Evolutionary conservation across 2,797 vertebrate species (phyloP).

Genomic region (Cygnus olor): DNA sequence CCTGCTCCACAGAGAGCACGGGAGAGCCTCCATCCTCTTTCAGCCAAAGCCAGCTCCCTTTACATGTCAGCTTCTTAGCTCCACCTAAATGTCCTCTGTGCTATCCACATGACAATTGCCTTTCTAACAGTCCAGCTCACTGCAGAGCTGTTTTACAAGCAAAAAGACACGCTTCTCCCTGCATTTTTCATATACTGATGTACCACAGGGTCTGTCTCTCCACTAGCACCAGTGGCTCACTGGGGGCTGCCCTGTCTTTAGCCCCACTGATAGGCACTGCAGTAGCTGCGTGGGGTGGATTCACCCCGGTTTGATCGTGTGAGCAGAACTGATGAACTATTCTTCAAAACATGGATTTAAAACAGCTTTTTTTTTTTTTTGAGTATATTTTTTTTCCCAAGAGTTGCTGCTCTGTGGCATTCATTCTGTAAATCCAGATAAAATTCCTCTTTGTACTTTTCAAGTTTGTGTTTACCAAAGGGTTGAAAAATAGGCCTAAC

Average conservation of each 20-base stretch:
- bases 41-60: not conserved
- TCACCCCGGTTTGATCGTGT: rapidly evolving
- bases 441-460: slow-evolving; percentile 22
- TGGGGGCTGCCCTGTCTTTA: not conserved
- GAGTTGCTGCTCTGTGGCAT: not conserved
- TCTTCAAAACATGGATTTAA: not conserved
- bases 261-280: not conserved
- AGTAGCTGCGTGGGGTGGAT: rapidly evolving
- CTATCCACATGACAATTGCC: not conserved
- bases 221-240: rapidly evolving
- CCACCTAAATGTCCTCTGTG: not conserved
- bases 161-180: not conserved
- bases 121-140: not conserved
- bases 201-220: not conserved
- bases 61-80: not conserved
- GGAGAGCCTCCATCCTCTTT: not conserved
- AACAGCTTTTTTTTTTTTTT: not conserved
- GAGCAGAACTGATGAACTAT: not conserved
- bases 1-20: not conserved
- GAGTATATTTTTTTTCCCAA: rapidly evolving
- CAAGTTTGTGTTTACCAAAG: slow-evolving; percentile 7
- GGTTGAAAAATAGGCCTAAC: slow-evolving; percentile 5
- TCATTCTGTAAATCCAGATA: slow-evolving; percentile 30
- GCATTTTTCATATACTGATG: not conserved
- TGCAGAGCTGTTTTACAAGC: not conserved